A percentile compares a stretch with the other conserved stretches of the same genome.
These are phyloP conservation scores for Ctenosaura bakeri DNA, from an alignment of 2,797 vertebrate genomes.

Conservation along the genomic window DNA sequence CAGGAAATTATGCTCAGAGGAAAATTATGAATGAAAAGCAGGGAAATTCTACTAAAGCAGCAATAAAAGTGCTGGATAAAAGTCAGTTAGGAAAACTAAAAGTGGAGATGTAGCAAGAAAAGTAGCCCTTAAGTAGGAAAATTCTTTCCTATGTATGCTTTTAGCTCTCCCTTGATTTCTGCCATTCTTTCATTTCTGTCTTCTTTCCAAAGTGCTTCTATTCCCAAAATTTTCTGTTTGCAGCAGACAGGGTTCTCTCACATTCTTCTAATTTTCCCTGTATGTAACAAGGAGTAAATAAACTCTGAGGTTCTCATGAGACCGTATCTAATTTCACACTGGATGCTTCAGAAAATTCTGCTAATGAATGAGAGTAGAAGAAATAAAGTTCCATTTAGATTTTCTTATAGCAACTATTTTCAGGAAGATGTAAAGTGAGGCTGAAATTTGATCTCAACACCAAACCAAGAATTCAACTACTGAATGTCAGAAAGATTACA, in stretches of 20 bases:
- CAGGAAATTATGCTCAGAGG: neutral
- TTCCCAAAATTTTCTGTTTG: neutral
- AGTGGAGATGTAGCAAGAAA: neutral
- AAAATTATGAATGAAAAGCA: neutral
- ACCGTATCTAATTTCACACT: neutral
- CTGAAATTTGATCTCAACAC: slow-evolving; percentile 16
- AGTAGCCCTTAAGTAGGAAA: neutral
- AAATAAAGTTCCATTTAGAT: neutral
- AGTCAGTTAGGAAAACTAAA: neutral
- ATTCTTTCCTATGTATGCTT: neutral
- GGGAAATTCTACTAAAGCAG: neutral
- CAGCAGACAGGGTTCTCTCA: neutral
- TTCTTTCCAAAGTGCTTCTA: neutral
- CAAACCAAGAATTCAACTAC: neutral
- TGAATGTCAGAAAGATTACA: neutral
- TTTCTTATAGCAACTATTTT: neutral
- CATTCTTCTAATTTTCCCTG: neutral
- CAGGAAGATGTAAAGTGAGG: neutral
- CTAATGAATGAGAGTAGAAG: neutral
- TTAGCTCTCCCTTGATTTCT: neutral
- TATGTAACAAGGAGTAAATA: neutral
- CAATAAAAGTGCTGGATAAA: neutral
- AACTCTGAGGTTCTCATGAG: neutral
- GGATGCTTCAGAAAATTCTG: neutral
- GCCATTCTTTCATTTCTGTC: neutral